These are phyloP conservation scores for Neodiprion fabricii DNA, from an alignment of 1,140 invertebrate species.

Conservation along the genomic window DNA sequence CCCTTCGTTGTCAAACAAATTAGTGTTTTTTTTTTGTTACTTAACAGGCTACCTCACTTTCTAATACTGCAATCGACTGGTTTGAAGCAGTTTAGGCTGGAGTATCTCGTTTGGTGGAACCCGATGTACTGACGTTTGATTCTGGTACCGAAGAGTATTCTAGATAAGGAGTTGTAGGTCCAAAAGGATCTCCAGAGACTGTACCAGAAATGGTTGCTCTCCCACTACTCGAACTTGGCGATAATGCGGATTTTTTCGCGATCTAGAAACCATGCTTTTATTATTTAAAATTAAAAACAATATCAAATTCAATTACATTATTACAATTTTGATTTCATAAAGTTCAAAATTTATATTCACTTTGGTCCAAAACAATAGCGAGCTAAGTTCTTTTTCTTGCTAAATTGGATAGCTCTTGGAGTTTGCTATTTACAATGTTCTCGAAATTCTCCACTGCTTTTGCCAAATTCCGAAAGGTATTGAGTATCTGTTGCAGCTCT, in stretches of 20 bases:
- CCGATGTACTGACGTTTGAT: not conserved
- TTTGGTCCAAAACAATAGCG: no score
- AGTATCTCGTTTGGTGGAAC: not conserved
- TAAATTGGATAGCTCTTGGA: no score
- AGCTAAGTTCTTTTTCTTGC: no score
- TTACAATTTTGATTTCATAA: no score
- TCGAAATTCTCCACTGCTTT: no score
- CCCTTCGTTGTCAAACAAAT: no score
- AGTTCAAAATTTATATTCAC: no score
- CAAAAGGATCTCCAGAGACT: not conserved
- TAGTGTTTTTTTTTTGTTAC: no score
- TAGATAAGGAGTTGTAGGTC: not conserved
- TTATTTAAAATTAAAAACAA: not conserved
- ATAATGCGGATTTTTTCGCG: not conserved
- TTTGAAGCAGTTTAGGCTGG: not conserved
- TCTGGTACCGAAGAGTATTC: not conserved
- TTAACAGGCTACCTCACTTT: not conserved
- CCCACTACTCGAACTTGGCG: not conserved
- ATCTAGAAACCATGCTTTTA: not conserved
- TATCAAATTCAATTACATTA: not conserved
- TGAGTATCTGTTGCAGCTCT: no score
- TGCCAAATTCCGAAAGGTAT: no score
- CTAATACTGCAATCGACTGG: not conserved
- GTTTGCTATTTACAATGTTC: no score
- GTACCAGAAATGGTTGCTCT: not conserved